Evolutionary conservation across 1,140 invertebrate species (phyloP).

Genomic region (Macrobrachium rosenbergii): DNA sequence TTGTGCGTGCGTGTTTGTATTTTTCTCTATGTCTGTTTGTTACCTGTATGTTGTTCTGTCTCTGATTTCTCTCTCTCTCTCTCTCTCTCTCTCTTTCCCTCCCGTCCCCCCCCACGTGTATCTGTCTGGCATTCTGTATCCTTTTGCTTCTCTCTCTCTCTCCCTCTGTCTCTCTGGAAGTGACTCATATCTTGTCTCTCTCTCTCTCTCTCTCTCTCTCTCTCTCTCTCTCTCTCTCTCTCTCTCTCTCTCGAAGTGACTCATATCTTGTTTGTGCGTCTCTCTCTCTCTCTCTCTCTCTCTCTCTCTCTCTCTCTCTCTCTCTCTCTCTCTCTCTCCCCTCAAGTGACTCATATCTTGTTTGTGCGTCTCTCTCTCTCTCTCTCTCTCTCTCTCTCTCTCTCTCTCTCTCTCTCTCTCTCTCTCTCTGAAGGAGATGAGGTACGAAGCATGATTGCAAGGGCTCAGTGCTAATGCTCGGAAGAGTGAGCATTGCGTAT

Average conservation of each 20-base stretch:
- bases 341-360: too few relatives aligned
- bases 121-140: neutral
- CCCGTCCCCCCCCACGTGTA: too few relatives aligned
- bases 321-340: slow-evolving; percentile 8
- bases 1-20: too few relatives aligned
- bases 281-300: slow-evolving; percentile 8
- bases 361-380: slow-evolving; percentile 17
- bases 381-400: slow-evolving; percentile 8
- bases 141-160: neutral
- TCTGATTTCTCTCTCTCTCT: slow-evolving; percentile 2
- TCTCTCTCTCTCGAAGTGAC: slow-evolving; percentile 8
- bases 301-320: slow-evolving; percentile 8
- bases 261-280: too few relatives aligned
- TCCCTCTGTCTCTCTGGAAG: neutral
- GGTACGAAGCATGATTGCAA: too few relatives aligned
- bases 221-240: slow-evolving; percentile 8
- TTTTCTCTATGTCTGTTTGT: too few relatives aligned
- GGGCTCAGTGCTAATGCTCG: too few relatives aligned
- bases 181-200: too few relatives aligned
- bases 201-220: slow-evolving; percentile 8
- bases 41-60: too few relatives aligned
- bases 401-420: slow-evolving; percentile 8
- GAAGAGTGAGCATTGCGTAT: neutral
- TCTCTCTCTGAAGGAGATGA: neutral
- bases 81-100: neutral